phyloP scores from a whole-genome alignment of 2,113 vertebrate genomes.

The Ondatra zibethicus region DNA sequence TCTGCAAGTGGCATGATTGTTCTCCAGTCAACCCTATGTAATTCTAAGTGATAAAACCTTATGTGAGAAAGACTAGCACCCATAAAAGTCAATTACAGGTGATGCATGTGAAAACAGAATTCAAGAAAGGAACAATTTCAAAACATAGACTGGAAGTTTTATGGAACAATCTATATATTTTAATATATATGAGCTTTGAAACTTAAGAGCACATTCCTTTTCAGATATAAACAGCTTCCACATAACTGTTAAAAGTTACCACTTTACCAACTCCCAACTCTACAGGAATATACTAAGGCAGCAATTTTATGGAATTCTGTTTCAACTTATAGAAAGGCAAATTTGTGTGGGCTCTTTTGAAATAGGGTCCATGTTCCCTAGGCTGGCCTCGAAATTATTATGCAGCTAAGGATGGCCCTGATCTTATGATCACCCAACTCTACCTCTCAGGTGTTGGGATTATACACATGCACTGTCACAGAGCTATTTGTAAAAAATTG shows the following conservation, averaged over 20 bases:
- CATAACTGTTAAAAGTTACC: neutral
- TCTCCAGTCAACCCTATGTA: slow-evolving; percentile 31
- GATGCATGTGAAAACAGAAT: neutral
- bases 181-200: slow-evolving; percentile 38
- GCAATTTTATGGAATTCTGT: neutral
- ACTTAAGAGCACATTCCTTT: neutral
- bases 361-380: neutral
- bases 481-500: slow-evolving; percentile 10
- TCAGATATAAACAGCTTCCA: neutral
- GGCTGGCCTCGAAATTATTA: neutral
- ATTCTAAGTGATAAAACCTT: slow-evolving; percentile 60
- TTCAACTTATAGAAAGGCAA: neutral
- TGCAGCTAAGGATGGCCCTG: neutral
- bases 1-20: neutral
- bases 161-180: neutral
- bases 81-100: neutral
- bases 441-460: neutral
- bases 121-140: neutral
- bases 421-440: neutral
- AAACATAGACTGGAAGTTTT: neutral
- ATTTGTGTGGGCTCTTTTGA: no score
- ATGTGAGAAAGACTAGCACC: neutral
- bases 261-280: neutral
- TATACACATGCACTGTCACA: neutral
- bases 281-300: neutral